Evolutionary conservation across 2,888 invertebrate genomes (phyloP).

Genomic region (Yponomeuta malinellus): DNA sequence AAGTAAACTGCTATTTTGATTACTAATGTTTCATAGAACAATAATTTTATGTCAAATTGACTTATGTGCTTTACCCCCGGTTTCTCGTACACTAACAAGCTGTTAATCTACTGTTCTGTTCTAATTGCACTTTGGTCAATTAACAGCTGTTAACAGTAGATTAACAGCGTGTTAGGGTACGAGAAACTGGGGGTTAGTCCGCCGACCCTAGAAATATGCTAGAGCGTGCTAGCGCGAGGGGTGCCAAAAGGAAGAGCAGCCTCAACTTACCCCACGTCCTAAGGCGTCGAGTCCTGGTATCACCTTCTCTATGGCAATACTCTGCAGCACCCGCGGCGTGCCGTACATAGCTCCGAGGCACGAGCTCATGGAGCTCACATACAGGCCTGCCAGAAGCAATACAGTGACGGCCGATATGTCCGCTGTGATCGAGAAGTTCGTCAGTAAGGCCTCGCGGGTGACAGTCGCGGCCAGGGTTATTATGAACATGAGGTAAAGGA

Average conservation of each 20-base stretch:
- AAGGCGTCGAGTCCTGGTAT: slow-evolving; percentile 92
- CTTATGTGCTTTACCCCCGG: too few relatives aligned
- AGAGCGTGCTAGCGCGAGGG: too few relatives aligned
- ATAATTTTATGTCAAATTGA: too few relatives aligned
- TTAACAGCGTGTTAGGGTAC: too few relatives aligned
- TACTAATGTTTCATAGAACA: too few relatives aligned
- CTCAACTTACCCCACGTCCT: slow-evolving; percentile 87
- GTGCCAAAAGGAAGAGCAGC: background rate
- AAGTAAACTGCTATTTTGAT: too few relatives aligned
- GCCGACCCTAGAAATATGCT: too few relatives aligned
- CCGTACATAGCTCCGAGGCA: slow-evolving; percentile 98
- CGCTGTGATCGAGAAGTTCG: slow-evolving; percentile 93
- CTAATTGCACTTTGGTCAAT: too few relatives aligned
- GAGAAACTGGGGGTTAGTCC: too few relatives aligned
- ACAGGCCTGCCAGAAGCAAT: slow-evolving; percentile 91
- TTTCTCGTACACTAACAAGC: too few relatives aligned
- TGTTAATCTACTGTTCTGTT: too few relatives aligned
- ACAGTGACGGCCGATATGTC: slow-evolving; percentile 91
- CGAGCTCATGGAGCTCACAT: slow-evolving; percentile 96
- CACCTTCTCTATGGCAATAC: slow-evolving; percentile 96
- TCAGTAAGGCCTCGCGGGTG: slow-evolving; percentile 79
- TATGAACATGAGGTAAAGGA: slow-evolving; percentile 92
- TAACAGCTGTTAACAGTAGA: too few relatives aligned
- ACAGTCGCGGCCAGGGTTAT: slow-evolving; percentile 94
- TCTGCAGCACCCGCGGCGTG: slow-evolving; percentile 94